phyloP scores from a whole-genome alignment of 2,113 vertebrate species.

The Lutjanus erythropterus region DNA sequence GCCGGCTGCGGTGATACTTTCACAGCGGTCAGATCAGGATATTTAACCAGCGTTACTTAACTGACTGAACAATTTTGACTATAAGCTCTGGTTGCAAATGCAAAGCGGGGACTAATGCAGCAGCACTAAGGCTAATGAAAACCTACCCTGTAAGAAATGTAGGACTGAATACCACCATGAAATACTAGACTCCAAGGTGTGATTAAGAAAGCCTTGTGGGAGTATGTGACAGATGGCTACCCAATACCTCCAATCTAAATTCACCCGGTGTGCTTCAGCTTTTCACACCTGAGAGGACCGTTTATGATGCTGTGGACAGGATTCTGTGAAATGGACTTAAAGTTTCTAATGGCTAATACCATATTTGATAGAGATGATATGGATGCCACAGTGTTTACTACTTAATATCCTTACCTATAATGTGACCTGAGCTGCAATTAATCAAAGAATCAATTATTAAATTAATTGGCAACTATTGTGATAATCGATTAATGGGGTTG shows the following conservation, averaged over 20 bases:
- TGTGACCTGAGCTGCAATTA: too few relatives aligned
- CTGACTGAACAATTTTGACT: not conserved
- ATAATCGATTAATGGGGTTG: too few relatives aligned
- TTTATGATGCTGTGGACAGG: not conserved
- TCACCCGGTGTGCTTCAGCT: constrained; percentile 11
- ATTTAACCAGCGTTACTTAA: not conserved
- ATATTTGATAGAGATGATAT: not conserved
- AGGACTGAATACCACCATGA: constrained; percentile 34
- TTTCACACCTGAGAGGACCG: constrained; percentile 34
- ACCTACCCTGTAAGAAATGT: not conserved
- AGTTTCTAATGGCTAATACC: not conserved
- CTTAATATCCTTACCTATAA: not conserved
- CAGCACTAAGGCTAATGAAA: not conserved
- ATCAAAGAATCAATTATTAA: too few relatives aligned
- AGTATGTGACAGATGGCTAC: constrained; percentile 62
- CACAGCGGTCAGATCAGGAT: not conserved
- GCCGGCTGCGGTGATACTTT: not conserved
- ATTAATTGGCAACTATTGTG: too few relatives aligned
- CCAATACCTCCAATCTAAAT: constrained; percentile 37
- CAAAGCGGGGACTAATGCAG: not conserved
- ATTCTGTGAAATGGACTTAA: not conserved
- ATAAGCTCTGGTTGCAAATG: not conserved
- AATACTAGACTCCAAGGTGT: constrained; percentile 56
- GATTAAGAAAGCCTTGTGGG: constrained; percentile 55
- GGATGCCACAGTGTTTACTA: too few relatives aligned